A percentile compares a stretch with the other conserved stretches of the same genome.
Evolutionary conservation across 2,113 vertebrate genomes (phyloP).

Genomic region (Murina feae): DNA sequence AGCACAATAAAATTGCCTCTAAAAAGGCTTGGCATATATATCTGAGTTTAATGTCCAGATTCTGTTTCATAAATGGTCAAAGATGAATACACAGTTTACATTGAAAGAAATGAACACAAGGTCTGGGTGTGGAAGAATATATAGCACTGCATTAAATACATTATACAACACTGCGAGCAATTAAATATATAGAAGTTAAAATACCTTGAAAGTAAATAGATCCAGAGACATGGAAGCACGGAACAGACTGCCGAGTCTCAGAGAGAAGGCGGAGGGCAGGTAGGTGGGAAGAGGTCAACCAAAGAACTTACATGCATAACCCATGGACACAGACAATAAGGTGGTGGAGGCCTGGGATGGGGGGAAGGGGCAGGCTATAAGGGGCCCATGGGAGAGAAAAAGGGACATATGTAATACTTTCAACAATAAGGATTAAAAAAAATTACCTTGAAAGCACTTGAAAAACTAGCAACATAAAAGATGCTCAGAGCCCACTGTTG

Average conservation of each 20-base stretch:
- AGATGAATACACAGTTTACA: background rate
- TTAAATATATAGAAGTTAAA: background rate
- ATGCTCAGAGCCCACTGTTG: background rate
- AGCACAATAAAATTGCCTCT: background rate
- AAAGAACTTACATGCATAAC: too few species aligned
- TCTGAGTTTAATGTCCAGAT: background rate
- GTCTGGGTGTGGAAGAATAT: background rate
- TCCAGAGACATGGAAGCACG: too few species aligned
- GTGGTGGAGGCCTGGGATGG: too few species aligned
- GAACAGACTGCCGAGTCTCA: too few species aligned
- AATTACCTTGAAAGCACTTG: constrained; percentile 1
- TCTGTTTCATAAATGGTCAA: background rate
- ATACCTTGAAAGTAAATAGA: background rate
- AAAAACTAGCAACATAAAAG: background rate
- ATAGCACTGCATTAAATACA: background rate
- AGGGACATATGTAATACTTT: too few species aligned
- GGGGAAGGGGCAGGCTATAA: too few species aligned
- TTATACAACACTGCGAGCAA: background rate
- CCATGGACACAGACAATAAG: too few species aligned
- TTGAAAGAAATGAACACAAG: background rate
- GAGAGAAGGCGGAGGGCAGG: too few species aligned
- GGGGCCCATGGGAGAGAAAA: too few species aligned
- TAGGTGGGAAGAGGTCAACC: too few species aligned
- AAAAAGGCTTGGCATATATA: background rate
- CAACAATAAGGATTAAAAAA: background rate